phyloP scores from a whole-genome alignment of 1,140 invertebrate genomes.

The Eurosta solidaginis region DNA sequence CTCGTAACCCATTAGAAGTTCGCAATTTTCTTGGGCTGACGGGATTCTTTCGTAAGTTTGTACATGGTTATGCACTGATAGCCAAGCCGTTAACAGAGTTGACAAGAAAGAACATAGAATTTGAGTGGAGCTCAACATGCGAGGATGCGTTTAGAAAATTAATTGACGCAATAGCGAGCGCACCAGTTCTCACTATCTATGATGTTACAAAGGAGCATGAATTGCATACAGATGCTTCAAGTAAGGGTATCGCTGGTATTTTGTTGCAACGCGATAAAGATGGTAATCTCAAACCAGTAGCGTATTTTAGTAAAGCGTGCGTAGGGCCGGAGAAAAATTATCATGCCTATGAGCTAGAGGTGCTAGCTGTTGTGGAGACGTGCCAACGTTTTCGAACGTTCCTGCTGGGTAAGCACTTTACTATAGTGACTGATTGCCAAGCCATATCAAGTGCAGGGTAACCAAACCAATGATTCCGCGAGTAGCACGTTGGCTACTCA shows the following conservation, averaged over 20 bases:
- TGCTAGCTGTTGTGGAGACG: constrained; percentile 44
- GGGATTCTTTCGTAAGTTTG: not conserved
- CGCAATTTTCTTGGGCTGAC: not conserved
- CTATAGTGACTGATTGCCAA: constrained; percentile 55
- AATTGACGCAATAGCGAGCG: constrained; percentile 3
- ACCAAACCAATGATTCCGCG: constrained; percentile 53
- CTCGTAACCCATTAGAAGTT: not conserved
- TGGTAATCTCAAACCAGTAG: constrained; percentile 36
- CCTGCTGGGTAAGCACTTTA: constrained; percentile 55
- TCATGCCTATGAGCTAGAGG: constrained; percentile 56
- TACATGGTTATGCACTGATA: not conserved
- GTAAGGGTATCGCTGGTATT: constrained; percentile 41
- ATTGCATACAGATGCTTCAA: too few relatives aligned
- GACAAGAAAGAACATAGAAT: not conserved
- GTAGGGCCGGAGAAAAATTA: too few relatives aligned
- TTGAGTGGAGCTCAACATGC: not conserved
- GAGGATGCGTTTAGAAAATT: too few relatives aligned
- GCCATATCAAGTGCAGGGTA: constrained; percentile 49
- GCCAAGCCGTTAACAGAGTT: not conserved
- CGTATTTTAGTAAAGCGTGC: too few relatives aligned
- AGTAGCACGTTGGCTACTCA: constrained; percentile 41
- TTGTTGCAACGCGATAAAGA: constrained; percentile 49
- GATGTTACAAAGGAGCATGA: too few relatives aligned
- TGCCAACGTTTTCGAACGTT: constrained; percentile 52
- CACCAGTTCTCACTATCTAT: constrained; percentile 37